phyloP scores from a whole-genome alignment of 2,888 invertebrate genomes.

The Matsumyia berberina region DNA sequence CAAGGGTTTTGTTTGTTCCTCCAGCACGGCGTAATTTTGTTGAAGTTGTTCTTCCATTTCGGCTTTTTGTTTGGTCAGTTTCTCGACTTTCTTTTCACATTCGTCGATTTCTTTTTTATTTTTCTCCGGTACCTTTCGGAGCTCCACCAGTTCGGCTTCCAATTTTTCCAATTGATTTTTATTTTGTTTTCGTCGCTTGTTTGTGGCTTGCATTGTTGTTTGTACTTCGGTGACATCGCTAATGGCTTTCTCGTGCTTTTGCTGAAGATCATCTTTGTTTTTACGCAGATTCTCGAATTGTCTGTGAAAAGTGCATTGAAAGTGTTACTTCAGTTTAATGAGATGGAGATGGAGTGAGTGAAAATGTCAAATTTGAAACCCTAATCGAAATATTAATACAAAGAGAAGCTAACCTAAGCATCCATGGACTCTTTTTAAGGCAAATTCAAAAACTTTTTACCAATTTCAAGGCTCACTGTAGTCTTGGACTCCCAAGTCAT shows the following conservation, averaged over 20 bases:
- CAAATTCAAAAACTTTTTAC: too few species aligned
- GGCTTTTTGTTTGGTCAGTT: slow-evolving; percentile 86
- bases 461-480: too few species aligned
- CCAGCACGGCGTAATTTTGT: slow-evolving; percentile 85
- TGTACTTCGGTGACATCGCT: slow-evolving; percentile 88
- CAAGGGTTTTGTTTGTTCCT: slow-evolving; percentile 86
- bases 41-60: slow-evolving; percentile 87
- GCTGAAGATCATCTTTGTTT: slow-evolving; percentile 86
- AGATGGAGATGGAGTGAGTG: too few species aligned
- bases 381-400: too few species aligned
- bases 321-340: too few species aligned
- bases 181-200: slow-evolving; percentile 90
- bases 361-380: too few species aligned
- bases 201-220: slow-evolving; percentile 88
- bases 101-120: slow-evolving; percentile 89
- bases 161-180: slow-evolving; percentile 88
- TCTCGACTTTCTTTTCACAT: slow-evolving; percentile 86
- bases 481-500: too few species aligned
- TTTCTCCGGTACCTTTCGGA: slow-evolving; percentile 89
- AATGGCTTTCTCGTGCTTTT: slow-evolving; percentile 87
- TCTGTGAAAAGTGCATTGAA: slow-evolving; percentile 81
- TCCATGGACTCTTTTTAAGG: too few species aligned
- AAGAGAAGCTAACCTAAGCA: too few species aligned
- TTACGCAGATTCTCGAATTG: slow-evolving; percentile 86
- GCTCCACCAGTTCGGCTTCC: slow-evolving; percentile 88